Percentiles rank a stretch among this genome's conserved stretches.
These are phyloP conservation scores for Macrophya alboannulata DNA, from an alignment of 2,888 invertebrate genomes.

Conservation along the genomic window DNA sequence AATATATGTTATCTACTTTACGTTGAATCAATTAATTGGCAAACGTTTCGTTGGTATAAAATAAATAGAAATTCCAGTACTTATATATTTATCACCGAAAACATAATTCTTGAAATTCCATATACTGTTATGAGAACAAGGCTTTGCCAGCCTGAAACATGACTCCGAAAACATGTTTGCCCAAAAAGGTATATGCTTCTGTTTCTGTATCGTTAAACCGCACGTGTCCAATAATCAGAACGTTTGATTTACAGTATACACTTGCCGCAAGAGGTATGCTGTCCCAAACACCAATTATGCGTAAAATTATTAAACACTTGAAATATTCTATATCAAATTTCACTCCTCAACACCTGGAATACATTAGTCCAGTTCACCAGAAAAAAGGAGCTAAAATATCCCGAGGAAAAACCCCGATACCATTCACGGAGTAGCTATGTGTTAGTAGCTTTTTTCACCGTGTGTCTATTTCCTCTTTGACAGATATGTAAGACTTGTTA, in stretches of 20 bases:
- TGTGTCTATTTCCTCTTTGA: background rate
- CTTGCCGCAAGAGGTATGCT: constrained; percentile 13
- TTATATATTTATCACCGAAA: background rate
- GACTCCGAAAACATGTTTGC: constrained; percentile 48
- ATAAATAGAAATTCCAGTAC: background rate
- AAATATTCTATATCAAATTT: constrained; percentile 49
- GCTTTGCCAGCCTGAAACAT: constrained; percentile 29
- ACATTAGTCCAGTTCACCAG: constrained; percentile 28
- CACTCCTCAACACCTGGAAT: constrained; percentile 37
- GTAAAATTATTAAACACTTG: constrained; percentile 66
- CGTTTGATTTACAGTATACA: constrained; percentile 37
- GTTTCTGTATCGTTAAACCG: constrained; percentile 37
- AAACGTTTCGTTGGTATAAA: background rate
- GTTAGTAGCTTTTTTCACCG: background rate
- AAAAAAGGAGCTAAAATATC: constrained; percentile 27
- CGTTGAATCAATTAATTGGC: background rate
- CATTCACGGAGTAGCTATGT: background rate
- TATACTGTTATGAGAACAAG: background rate
- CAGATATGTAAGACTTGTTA: background rate
- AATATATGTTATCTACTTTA: background rate
- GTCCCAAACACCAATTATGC: constrained; percentile 66
- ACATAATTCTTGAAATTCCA: background rate
- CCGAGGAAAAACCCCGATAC: background rate
- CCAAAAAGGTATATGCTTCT: background rate
- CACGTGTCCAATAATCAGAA: constrained; percentile 39